Evolutionary conservation across 1,140 invertebrate genomes (phyloP).

Genomic region (Prorops nasuta): DNA sequence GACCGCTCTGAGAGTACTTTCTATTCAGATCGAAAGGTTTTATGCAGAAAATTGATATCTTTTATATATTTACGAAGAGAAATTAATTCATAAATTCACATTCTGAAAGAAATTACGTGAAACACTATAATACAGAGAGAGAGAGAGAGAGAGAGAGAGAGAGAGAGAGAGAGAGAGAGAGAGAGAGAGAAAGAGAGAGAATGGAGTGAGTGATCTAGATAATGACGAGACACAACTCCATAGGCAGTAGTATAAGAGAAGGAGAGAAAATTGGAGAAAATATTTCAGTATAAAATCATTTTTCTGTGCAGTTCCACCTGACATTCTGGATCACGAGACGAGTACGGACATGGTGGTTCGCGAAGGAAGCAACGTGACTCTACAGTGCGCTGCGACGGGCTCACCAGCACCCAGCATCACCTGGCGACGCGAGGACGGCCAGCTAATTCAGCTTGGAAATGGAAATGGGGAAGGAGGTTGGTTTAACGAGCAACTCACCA

Average conservation of each 20-base stretch:
- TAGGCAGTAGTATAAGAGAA: not conserved
- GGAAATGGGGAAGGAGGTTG: conserved; percentile 54
- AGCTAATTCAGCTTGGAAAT: conserved; percentile 63
- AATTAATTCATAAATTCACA: too few relatives aligned
- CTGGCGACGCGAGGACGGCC: conserved; percentile 80
- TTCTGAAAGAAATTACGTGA: too few relatives aligned
- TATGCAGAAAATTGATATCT: too few relatives aligned
- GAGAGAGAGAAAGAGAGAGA: not conserved
- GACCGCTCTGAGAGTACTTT: too few relatives aligned
- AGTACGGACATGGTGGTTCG: conserved; percentile 86
- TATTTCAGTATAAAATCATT: too few relatives aligned
- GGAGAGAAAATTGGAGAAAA: conserved; percentile 7
- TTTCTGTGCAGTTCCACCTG: conserved; percentile 74
- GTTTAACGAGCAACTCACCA: conserved; percentile 16
- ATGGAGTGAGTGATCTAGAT: conserved; percentile 4
- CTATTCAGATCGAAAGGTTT: too few relatives aligned
- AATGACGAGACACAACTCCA: too few relatives aligned
- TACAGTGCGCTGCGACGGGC: conserved; percentile 78
- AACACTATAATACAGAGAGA: not conserved
- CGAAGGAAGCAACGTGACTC: conserved; percentile 81
- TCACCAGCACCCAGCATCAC: conserved; percentile 79
- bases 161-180: conserved; percentile 1
- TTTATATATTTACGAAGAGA: too few relatives aligned
- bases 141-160: not conserved
- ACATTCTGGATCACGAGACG: conserved; percentile 80